A percentile compares a stretch with the other conserved stretches of the same genome.
phyloP scores from a whole-genome alignment of 2,113 vertebrate genomes.

The Clinocottus analis region DNA sequence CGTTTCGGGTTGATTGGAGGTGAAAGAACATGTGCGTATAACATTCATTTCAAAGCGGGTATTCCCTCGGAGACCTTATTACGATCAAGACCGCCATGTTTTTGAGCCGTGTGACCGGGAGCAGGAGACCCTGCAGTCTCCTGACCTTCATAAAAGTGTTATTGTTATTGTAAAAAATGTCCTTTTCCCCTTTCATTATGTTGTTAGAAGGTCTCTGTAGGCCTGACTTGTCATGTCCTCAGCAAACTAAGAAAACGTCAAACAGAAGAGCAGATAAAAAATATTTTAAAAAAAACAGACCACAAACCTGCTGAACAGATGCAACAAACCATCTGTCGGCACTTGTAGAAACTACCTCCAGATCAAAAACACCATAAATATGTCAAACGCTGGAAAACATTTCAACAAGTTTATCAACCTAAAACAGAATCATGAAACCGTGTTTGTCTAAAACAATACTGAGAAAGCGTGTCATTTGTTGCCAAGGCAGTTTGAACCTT shows the following conservation, averaged over 20 bases:
- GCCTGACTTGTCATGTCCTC: not conserved
- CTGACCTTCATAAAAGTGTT: not conserved
- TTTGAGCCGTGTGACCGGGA: constrained; percentile 8
- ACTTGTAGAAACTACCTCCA: constrained; percentile 15
- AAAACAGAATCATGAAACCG: not conserved
- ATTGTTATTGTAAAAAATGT: not conserved
- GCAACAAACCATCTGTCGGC: constrained; percentile 42
- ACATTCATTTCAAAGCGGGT: constrained; percentile 56
- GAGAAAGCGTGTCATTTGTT: not conserved
- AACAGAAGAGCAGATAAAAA: constrained; percentile 10
- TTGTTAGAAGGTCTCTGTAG: not conserved
- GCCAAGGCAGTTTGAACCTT: constrained; percentile 2
- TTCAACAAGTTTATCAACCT: constrained; percentile 26
- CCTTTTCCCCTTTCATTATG: not conserved
- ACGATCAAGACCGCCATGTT: constrained; percentile 52
- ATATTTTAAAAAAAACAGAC: not conserved
- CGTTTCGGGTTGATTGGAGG: constrained; percentile 64
- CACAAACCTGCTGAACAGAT: constrained; percentile 29
- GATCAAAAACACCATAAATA: constrained; percentile 54
- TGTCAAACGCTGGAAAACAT: constrained; percentile 33
- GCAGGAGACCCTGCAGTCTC: not conserved
- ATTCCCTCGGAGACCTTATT: constrained; percentile 61
- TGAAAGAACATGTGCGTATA: constrained; percentile 59
- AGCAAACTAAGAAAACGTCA: not conserved
- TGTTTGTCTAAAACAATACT: constrained; percentile 8